Percentiles rank a stretch among this genome's conserved stretches.
phyloP scores from a whole-genome alignment of 2,797 vertebrate genomes.

The Eurystomus glaucurus region DNA sequence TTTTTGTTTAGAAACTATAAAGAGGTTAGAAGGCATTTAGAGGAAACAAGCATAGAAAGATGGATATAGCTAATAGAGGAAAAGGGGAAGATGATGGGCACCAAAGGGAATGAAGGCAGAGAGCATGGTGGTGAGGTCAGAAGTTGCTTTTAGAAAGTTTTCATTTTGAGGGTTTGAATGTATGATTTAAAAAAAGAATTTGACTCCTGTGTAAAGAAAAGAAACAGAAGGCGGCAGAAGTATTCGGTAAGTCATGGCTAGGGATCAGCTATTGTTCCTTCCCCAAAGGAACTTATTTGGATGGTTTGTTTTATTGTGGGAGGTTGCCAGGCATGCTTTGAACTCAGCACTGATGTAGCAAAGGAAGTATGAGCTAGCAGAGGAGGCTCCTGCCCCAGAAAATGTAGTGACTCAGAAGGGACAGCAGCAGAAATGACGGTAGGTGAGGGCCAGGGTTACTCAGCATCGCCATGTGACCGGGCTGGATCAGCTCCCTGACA shows the following conservation, averaged over 20 bases:
- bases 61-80: background rate
- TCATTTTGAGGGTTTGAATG: background rate
- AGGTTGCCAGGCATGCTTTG: background rate
- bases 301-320: background rate
- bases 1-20: background rate
- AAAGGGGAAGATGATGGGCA: background rate
- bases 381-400: background rate
- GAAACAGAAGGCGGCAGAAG: background rate
- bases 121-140: background rate
- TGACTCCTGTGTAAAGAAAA: background rate
- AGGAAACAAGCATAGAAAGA: background rate
- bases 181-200: background rate
- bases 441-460: background rate
- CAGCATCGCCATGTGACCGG: background rate
- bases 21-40: background rate
- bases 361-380: background rate
- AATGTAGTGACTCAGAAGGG: background rate
- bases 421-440: background rate
- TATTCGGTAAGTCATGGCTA: background rate
- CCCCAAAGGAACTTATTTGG: background rate
- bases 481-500: background rate
- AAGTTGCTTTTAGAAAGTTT: background rate
- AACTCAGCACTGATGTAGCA: background rate
- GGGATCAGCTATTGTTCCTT: background rate
- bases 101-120: background rate